Evolutionary conservation across 1,140 invertebrate species (phyloP).

Genomic region (Drosophila neocordata): DNA sequence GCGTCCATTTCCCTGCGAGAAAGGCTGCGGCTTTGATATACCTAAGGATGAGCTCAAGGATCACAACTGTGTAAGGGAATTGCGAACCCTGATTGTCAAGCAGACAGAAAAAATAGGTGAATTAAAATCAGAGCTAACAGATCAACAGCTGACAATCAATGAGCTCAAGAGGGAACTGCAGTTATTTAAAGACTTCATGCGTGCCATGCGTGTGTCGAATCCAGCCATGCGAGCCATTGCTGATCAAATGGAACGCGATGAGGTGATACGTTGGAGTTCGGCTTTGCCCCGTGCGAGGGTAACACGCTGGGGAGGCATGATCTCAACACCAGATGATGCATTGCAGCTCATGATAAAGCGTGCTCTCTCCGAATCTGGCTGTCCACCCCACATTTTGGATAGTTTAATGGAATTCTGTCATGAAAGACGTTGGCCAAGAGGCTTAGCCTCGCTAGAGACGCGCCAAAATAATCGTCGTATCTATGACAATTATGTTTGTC

Average conservation of each 20-base stretch:
- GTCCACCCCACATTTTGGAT: constrained; percentile 95
- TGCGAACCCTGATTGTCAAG: constrained; percentile 91
- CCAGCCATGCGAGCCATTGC: constrained; percentile 94
- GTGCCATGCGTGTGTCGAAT: constrained; percentile 94
- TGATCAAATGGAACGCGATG: constrained; percentile 96
- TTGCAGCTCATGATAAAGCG: constrained; percentile 94
- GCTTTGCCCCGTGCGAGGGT: constrained; percentile 93
- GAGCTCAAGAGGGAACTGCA: constrained; percentile 95
- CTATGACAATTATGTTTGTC: constrained; percentile 97
- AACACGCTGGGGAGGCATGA: constrained; percentile 97
- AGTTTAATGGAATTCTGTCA: constrained; percentile 99
- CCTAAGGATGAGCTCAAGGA: constrained; percentile 97
- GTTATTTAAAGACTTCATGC: constrained; percentile 94
- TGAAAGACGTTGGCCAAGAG: constrained; percentile 96
- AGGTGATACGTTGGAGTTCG: constrained; percentile 95
- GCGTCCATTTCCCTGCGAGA: constrained; percentile 94
- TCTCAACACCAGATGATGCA: constrained; percentile 93
- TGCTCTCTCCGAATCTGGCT: constrained; percentile 95
- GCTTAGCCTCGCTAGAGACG: constrained; percentile 95
- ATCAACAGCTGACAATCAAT: constrained; percentile 93
- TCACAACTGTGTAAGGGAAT: constrained; percentile 96
- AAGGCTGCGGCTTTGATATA: constrained; percentile 95
- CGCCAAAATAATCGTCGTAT: constrained; percentile 93
- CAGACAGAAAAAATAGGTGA: constrained; percentile 94
- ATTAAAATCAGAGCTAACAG: constrained; percentile 92